Evolutionary conservation across 1,140 invertebrate species (phyloP), one percentile per base, ranked within the genome.

Genomic region (Akabosia matsudoensis): DNA sequence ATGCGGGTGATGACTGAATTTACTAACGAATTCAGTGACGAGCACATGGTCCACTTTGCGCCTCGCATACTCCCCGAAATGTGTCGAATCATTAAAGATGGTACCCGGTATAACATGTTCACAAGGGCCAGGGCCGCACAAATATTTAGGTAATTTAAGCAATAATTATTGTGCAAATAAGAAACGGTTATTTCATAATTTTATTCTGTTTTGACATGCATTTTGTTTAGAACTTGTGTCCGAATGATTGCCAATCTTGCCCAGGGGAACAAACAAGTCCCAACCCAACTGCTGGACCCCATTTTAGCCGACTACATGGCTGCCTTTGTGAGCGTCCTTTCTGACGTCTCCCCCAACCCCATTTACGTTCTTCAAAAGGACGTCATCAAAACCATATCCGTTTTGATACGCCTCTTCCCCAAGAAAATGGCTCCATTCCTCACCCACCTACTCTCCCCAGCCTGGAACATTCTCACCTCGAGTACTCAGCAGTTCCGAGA

Each of bases 1-100:
- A 92, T 93, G 91, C 86, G 91, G 83, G 91, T 93, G 28, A 84
- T 93, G 28, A 89, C 89, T 77, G 91, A 93, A 84, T 91, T 93
- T 77, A 88, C 88, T 4, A 87, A 90, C 75, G 91, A 93, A 84
- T 85, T 92, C 1, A 88, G 88, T 10, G 92, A 93, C 80, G 87
- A 84, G 18, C 91, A 92, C 82, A 88, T 93, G 76, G 88, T 88
- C 26, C 88, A 90, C 81, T 88, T 93, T 52, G 91, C 91, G 18
- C 91, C 91, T 10, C 87, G 92, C 10, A 90, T 93, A 73, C 85
- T 93, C 14, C 90, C 91, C 74, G 91, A 93, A 85, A 91, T 93
- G 86, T 91, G 90, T 81, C 87, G 90, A 81, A 92, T 93, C 71
- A 91, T 92, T 80, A 86, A 88, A 80, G 87, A 88, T 52, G 88